These are phyloP conservation scores for Microcaecilia unicolor DNA, from an alignment of 2,797 vertebrate genomes.

Conservation along the genomic window DNA sequence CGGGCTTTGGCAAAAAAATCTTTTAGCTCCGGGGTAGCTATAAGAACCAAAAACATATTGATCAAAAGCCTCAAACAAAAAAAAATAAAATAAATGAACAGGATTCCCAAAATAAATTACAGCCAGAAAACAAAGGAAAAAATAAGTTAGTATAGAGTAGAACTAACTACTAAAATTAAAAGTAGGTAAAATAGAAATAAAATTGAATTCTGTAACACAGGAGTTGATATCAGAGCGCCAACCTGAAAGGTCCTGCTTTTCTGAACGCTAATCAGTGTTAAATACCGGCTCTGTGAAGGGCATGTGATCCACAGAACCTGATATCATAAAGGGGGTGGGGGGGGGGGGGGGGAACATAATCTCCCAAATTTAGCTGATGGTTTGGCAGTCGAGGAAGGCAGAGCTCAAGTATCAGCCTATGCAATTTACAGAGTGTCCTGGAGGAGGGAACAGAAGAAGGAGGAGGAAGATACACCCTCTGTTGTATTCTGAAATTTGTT, in stretches of 20 bases:
- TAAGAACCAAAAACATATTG: conserved; percentile 87
- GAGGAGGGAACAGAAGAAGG: neutral
- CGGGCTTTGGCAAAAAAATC: conserved; percentile 88
- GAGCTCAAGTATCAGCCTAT: conserved; percentile 39
- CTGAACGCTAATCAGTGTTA: conserved; percentile 27
- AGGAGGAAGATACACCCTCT: neutral
- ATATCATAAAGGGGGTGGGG: conserved; percentile 40
- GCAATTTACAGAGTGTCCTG: neutral
- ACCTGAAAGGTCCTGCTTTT: neutral
- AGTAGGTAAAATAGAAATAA: neutral
- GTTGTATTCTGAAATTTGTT: no score
- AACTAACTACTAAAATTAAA: neutral
- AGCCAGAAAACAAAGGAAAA: neutral
- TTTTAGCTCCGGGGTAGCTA: conserved; percentile 89
- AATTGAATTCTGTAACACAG: neutral
- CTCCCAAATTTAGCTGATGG: conserved; percentile 66
- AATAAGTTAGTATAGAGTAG: neutral
- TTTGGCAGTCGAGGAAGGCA: conserved; percentile 20
- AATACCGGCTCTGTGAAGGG: conserved; percentile 35
- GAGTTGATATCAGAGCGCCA: neutral
- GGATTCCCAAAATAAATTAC: neutral
- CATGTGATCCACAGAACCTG: conserved; percentile 58
- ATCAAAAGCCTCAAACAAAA: conserved; percentile 22
- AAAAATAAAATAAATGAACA: neutral
- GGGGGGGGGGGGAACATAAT: conserved; percentile 38